A percentile compares a stretch with the other conserved stretches of the same genome.
Conservation (phyloP, 2,797 vertebrate species). For the Arctocebus calabarensis region DNA sequence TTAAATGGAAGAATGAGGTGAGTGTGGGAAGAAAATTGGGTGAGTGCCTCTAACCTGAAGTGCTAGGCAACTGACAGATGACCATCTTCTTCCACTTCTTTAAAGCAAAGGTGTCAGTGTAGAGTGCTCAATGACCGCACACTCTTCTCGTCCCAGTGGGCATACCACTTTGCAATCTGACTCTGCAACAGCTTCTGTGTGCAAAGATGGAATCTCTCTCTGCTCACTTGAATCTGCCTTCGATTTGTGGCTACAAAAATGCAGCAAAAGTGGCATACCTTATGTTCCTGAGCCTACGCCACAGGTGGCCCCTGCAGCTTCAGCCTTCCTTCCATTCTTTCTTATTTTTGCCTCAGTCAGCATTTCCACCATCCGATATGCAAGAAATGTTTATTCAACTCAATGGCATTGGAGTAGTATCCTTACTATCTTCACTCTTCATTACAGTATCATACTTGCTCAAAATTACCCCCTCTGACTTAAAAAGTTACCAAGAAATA, state of each 20-base stretch:
- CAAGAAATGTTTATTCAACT: slow-evolving; percentile 1
- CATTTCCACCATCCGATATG: neutral
- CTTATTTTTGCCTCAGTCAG: neutral
- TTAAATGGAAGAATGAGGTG: neutral
- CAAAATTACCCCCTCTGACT: slow-evolving; percentile 13
- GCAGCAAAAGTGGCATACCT: neutral
- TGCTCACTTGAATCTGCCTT: neutral
- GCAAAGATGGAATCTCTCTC: neutral
- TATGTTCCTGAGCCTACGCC: neutral
- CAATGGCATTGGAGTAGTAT: neutral
- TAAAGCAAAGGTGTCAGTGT: neutral
- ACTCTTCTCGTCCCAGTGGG: neutral
- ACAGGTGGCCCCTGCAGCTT: neutral
- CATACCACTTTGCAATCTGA: neutral
- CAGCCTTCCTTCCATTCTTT: neutral
- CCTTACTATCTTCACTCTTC: neutral
- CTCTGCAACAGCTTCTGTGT: neutral
- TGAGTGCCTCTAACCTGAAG: neutral
- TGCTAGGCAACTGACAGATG: too few species aligned
- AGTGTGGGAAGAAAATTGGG: neutral
- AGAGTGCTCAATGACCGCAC: neutral
- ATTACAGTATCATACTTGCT: slow-evolving; percentile 18
- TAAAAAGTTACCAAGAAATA: slow-evolving; percentile 30
- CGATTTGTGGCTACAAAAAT: neutral
- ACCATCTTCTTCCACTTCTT: neutral